Evolutionary conservation across 2,888 invertebrate species (phyloP).

Genomic region (Anoplius nigerrimus): DNA sequence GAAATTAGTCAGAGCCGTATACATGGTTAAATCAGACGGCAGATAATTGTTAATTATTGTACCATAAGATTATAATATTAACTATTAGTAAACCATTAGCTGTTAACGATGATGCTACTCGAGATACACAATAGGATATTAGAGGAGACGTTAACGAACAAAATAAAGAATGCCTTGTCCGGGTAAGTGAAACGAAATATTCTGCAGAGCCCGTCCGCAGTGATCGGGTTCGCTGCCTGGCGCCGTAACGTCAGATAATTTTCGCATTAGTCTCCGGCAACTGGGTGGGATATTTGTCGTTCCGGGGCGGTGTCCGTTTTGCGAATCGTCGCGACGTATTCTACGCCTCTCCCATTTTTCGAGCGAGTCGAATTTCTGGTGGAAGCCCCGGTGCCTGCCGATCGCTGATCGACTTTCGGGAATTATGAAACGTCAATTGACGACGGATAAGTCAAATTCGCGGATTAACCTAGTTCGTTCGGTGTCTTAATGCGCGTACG

Average conservation of each 20-base stretch:
- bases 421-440: too few relatives aligned
- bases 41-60: constrained; percentile 69
- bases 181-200: constrained; percentile 85
- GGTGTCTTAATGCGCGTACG: too few relatives aligned
- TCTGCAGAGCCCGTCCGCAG: constrained; percentile 72
- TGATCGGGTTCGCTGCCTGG: neutral
- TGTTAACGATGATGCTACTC: constrained; percentile 89
- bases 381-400: too few relatives aligned
- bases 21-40: constrained; percentile 65
- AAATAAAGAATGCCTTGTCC: constrained; percentile 96
- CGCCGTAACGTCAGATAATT: constrained; percentile 24
- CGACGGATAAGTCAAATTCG: too few relatives aligned
- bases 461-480: too few relatives aligned
- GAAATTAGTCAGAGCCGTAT: constrained; percentile 63
- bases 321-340: neutral
- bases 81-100: constrained; percentile 43
- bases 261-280: neutral
- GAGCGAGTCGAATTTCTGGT: too few relatives aligned
- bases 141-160: constrained; percentile 95
- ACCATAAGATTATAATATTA: constrained; percentile 58
- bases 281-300: constrained; percentile 4
- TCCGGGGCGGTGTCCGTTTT: constrained; percentile 63
- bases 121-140: constrained; percentile 99
- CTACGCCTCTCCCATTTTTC: neutral
- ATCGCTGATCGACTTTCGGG: too few relatives aligned